Evolutionary conservation across 2,113 vertebrate species (phyloP).

Genomic region (Glaucidium brasilianum): DNA sequence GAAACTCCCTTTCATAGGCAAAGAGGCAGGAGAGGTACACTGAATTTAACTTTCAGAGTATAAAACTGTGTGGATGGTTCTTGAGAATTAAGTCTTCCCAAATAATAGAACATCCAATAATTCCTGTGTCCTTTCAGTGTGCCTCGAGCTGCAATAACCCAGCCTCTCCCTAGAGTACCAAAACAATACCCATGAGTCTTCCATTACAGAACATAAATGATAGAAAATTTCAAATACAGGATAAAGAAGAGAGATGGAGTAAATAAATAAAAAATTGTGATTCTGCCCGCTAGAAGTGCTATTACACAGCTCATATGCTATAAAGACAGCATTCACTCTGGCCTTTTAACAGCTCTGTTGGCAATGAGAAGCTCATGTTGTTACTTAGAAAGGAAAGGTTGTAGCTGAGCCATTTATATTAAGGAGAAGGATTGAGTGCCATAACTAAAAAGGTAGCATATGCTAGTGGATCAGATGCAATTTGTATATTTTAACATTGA

Average conservation of each 20-base stretch:
- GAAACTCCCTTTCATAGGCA: neutral
- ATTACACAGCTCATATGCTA: neutral
- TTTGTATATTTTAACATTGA: constrained; percentile 60
- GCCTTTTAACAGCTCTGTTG: neutral
- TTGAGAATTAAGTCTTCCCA: neutral
- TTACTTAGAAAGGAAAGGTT: neutral
- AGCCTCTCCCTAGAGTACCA: neutral
- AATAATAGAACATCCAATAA: neutral
- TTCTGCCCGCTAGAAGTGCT: neutral
- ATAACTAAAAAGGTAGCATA: constrained; percentile 8
- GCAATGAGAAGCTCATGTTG: neutral
- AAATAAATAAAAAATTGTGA: neutral
- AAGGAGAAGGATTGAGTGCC: neutral
- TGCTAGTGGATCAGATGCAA: constrained; percentile 36
- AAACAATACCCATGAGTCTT: neutral
- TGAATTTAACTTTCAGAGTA: neutral
- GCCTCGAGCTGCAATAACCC: neutral
- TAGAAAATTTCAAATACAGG: neutral
- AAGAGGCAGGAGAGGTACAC: neutral
- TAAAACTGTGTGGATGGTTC: neutral
- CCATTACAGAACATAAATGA: neutral
- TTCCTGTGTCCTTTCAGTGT: neutral
- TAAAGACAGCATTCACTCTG: neutral
- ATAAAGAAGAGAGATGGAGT: neutral
- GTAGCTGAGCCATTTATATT: neutral